Percentiles rank a stretch among this genome's conserved stretches.
phyloP scores from a whole-genome alignment of 2,113 vertebrate species.

The Naja naja region DNA sequence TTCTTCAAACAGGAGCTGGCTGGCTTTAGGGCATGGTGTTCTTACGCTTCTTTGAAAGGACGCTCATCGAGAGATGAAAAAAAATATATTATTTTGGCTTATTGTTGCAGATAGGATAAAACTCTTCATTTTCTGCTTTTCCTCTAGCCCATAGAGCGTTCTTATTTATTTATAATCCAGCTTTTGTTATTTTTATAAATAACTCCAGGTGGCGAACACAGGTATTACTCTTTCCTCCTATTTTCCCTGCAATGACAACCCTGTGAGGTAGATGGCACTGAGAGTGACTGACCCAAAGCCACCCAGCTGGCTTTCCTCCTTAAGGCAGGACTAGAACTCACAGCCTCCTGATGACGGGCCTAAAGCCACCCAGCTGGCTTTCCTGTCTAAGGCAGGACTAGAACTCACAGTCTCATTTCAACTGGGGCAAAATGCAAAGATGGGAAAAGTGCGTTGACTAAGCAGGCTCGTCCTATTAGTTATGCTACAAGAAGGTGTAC shows the following conservation, averaged over 20 bases:
- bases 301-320: not conserved
- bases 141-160: not conserved
- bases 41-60: not conserved
- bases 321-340: no score
- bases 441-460: not conserved
- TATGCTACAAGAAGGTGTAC: not conserved
- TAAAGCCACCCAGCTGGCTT: no score
- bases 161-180: not conserved
- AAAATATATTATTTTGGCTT: not conserved
- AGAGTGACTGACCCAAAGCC: not conserved
- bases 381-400: no score
- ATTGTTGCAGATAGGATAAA: not conserved
- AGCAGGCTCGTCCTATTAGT: not conserved
- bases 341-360: no score
- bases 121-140: not conserved
- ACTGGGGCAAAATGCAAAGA: not conserved
- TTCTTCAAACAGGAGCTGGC: not conserved
- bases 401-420: not conserved
- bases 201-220: not conserved
- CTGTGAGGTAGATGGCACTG: not conserved
- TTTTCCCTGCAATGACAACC: rapidly evolving
- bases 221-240: not conserved
- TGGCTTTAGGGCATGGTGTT: not conserved
- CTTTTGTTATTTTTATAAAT: not conserved
- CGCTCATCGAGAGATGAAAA: not conserved